phyloP scores from a whole-genome alignment of 2,113 vertebrate species.

The Eublepharis macularius region DNA sequence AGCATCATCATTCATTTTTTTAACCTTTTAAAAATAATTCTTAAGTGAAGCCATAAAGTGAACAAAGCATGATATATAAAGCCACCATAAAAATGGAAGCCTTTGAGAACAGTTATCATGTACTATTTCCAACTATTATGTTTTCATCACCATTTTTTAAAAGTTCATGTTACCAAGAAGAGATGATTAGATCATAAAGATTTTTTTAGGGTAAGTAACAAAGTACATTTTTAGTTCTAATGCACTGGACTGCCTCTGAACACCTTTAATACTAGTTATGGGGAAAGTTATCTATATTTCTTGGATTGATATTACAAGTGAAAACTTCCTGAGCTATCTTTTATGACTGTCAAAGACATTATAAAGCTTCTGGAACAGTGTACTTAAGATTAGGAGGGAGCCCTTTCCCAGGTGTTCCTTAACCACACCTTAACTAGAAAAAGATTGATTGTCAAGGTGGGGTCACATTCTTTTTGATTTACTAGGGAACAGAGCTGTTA shows the following conservation, averaged over 20 bases:
- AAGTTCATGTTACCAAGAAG: constrained; percentile 49
- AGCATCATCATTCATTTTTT: background rate
- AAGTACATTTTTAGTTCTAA: background rate
- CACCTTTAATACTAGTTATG: constrained; percentile 10
- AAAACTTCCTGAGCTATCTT: constrained; percentile 66
- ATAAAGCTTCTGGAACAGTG: constrained; percentile 19
- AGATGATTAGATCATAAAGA: constrained; percentile 28
- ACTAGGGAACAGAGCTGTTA: constrained; percentile 26
- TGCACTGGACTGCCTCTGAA: constrained; percentile 23
- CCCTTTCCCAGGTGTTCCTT: constrained; percentile 26
- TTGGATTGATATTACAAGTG: constrained; percentile 58
- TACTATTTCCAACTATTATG: constrained; percentile 41
- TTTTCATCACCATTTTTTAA: constrained; percentile 50
- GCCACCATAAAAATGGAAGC: constrained; percentile 29
- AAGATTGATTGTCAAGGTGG: constrained; percentile 15
- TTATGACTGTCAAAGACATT: constrained; percentile 40
- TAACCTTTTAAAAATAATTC: background rate
- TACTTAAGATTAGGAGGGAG: constrained; percentile 20
- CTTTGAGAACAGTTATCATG: constrained; percentile 48
- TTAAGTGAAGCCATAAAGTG: background rate
- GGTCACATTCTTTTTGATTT: background rate
- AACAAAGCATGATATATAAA: constrained; percentile 9
- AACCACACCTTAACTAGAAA: constrained; percentile 57
- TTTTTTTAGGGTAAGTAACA: constrained; percentile 28
- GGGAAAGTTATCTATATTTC: constrained; percentile 46